phyloP scores from a whole-genome alignment of 2,888 invertebrate species.

The Heteromurus nitidus region DNA sequence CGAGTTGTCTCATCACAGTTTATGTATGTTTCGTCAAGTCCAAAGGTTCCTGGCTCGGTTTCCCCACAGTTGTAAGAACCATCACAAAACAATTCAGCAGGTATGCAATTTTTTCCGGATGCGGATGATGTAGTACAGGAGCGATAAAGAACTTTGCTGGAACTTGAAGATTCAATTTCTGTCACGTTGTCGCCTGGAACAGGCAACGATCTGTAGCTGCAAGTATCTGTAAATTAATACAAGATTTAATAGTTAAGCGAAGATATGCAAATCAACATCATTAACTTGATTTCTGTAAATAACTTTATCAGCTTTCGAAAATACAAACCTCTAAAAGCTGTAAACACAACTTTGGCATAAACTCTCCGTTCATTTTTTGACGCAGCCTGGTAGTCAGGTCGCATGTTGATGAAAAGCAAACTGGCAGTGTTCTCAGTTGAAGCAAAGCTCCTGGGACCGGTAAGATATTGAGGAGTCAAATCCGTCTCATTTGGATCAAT shows the following conservation, averaged over 20 bases:
- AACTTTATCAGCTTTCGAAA: not conserved
- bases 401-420: constrained; percentile 31
- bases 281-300: no score
- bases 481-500: constrained; percentile 38
- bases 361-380: constrained; percentile 50
- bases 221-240: constrained; percentile 30
- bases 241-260: no score
- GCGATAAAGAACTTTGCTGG: constrained; percentile 15
- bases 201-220: constrained; percentile 31
- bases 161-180: not conserved
- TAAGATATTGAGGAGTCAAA: constrained; percentile 19
- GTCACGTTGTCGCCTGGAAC: constrained; percentile 1
- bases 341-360: constrained; percentile 49
- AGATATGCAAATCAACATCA: no score
- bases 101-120: constrained; percentile 45
- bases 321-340: constrained; percentile 41
- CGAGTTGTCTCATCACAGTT: constrained; percentile 32
- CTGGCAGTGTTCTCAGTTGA: constrained; percentile 38
- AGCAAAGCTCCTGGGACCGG: constrained; percentile 38
- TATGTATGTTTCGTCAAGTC: constrained; percentile 31
- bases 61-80: constrained; percentile 31
- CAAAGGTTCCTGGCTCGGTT: constrained; percentile 23
- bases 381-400: constrained; percentile 21
- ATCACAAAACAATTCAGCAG: constrained; percentile 48
- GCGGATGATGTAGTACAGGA: constrained; percentile 43